phyloP scores from a whole-genome alignment of 1,140 invertebrate genomes.

The Lepidurus couesii region DNA sequence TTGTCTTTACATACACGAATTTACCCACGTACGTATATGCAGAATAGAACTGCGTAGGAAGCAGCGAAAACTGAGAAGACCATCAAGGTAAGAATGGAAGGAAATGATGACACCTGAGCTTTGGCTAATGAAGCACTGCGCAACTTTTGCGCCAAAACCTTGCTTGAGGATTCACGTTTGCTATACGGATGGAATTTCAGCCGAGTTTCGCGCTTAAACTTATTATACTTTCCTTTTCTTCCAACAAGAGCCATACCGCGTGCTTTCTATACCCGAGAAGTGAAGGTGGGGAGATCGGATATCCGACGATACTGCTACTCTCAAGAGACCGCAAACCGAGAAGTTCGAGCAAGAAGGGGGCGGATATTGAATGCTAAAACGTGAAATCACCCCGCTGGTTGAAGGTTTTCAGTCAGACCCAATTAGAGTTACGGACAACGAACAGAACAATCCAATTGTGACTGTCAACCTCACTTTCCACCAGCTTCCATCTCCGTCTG shows the following conservation, averaged over 20 bases:
- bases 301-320: not conserved
- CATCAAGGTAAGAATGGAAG: not conserved
- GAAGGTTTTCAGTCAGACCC: not conserved
- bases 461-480: not conserved
- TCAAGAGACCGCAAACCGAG: not conserved
- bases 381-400: not conserved
- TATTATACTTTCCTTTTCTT: not conserved
- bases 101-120: not conserved
- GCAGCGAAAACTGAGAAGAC: not conserved
- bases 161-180: not conserved
- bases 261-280: not conserved
- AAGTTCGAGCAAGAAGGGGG: not conserved
- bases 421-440: not conserved
- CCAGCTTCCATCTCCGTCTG: not conserved
- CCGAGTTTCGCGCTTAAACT: not conserved
- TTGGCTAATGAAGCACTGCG: not conserved
- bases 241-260: not conserved
- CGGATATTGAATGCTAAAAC: not conserved
- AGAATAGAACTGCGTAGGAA: not conserved
- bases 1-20: not conserved
- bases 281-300: conserved; percentile 1
- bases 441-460: not conserved
- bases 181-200: conserved; percentile 1
- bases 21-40: not conserved
- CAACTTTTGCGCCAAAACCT: not conserved